phyloP scores from a whole-genome alignment of 53 echinoderm and acorn worm species.

The Holothuria scabra region DNA sequence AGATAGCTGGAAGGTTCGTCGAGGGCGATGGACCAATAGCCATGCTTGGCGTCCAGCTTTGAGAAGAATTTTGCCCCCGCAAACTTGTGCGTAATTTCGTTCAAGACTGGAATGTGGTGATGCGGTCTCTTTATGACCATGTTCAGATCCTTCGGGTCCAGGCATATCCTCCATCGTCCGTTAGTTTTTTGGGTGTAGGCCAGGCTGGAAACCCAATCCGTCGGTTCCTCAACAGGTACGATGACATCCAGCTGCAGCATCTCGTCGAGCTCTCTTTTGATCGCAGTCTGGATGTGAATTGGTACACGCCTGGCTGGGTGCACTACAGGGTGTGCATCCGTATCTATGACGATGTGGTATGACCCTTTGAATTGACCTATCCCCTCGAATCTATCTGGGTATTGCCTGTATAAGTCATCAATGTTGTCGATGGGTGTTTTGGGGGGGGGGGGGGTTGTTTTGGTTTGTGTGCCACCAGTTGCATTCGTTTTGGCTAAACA shows the following conservation, averaged over 20 bases:
- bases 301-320: constrained; percentile 54
- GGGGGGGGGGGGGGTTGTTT: too few species aligned
- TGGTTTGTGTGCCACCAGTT: too few species aligned
- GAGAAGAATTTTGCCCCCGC: not conserved
- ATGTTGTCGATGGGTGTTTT: constrained; percentile 1
- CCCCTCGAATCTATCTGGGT: constrained; percentile 58
- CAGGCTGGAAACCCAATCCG: constrained; percentile 64
- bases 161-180: constrained; percentile 44
- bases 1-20: not conserved
- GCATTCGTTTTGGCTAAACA: too few species aligned
- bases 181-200: constrained; percentile 48
- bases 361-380: constrained; percentile 59
- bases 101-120: not conserved
- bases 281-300: constrained; percentile 56
- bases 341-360: constrained; percentile 54
- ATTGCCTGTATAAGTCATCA: constrained; percentile 40
- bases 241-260: constrained; percentile 56
- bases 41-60: not conserved
- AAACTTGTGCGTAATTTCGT: not conserved
- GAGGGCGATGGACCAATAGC: not conserved
- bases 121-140: constrained; percentile 26
- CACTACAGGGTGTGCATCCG: constrained; percentile 38
- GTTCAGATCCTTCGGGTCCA: constrained; percentile 25
- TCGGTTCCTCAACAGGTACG: constrained; percentile 47
- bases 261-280: constrained; percentile 61